Percentiles rank a stretch among this genome's conserved stretches.
Conservation (phyloP, 2,113 vertebrate species). For the Lonchura striata region DNA sequence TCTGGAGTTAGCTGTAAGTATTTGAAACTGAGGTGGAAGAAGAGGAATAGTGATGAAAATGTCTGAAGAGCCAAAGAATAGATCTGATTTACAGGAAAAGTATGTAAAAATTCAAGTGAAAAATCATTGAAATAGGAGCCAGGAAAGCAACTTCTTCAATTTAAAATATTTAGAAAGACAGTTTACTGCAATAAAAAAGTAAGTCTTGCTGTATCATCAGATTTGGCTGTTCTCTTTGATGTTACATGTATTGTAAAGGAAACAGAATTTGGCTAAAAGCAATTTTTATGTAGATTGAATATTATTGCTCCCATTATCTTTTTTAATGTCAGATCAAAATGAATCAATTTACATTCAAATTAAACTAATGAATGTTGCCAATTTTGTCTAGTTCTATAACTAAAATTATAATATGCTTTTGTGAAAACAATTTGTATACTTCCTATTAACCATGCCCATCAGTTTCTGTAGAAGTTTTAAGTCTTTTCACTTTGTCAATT, state of each 20-base stretch:
- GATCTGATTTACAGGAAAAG: neutral
- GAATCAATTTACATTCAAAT: neutral
- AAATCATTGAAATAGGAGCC: neutral
- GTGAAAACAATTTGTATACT: neutral
- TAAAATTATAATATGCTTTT: neutral
- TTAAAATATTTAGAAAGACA: neutral
- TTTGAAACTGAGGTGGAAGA: neutral
- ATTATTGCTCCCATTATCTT: neutral
- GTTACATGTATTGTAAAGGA: neutral
- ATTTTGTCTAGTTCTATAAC: neutral
- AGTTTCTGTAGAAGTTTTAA: neutral
- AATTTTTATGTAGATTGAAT: neutral
- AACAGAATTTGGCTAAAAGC: neutral
- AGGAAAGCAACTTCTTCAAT: neutral
- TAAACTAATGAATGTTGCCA: neutral
- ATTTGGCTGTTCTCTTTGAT: neutral
- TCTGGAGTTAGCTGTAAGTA: neutral
- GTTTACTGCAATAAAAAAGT: neutral
- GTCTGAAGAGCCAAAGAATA: neutral
- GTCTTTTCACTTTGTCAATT: neutral
- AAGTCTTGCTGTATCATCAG: neutral
- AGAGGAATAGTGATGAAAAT: neutral
- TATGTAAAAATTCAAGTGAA: neutral
- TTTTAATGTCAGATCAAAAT: neutral
- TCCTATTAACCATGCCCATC: neutral